Base-by-base conservation (phyloP, 2,888 invertebrate genomes). In the Noctua comes region DNA sequence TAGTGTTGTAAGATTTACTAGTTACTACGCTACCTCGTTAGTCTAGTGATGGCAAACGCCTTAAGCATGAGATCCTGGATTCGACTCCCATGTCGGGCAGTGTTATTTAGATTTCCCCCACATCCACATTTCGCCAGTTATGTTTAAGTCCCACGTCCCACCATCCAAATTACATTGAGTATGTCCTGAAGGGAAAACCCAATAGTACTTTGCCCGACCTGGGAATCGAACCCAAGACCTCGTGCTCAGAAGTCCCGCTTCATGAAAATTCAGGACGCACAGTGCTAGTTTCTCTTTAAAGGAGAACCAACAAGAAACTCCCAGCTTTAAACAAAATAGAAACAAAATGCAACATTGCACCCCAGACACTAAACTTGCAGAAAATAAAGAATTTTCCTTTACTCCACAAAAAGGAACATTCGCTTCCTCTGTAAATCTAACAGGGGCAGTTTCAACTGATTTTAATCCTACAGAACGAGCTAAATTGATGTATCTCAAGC, bases 401-500 rank as follows among this genome's bases (percentile, higher is more conserved):
- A 5, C 10, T 11, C 4, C 21, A 54, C 36, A 40, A 57, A 57
- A 43, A 40, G 11, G 8, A 57, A 48, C 40, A 68, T 51, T 71
- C 24, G 24, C 46, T 54, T 36, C 21, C 11, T 64, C 69, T 70
- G 80, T 80, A 68, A 80, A 84, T 66, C 68, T 43, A 69, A 65
- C 54, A 11, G 27, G 31, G 69, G 62, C 31, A 71, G 59, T 71
- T 73, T 57, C 43, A 66, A 71, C 69, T 66, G 77, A 80, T 73
- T 84, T 80, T 84, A 80, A 84, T 84, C 80, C 77, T 66, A 51
- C 65, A 27, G 11, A 80, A 80, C 70, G 77, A 80, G 77, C 16
- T 72, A 70, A 84, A 84, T 83, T 84, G 80, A 84, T 72, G 80
- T 84, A 71, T 80, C 36, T 54, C 40, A 46, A 83, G 70, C 72